phyloP scores from a whole-genome alignment of 2,888 invertebrate species.

The Acrobasis suavella region DNA sequence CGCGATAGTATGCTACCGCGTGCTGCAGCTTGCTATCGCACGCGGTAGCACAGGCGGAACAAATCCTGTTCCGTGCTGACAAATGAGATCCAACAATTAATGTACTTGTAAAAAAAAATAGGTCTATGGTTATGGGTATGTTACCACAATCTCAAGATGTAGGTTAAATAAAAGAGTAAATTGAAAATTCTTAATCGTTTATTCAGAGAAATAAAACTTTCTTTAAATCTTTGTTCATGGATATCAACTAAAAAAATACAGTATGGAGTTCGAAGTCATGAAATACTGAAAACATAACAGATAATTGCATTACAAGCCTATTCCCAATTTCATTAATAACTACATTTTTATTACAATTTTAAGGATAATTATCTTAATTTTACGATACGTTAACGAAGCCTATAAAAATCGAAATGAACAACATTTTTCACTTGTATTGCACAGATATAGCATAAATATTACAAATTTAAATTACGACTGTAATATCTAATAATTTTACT shows the following conservation, averaged over 20 bases:
- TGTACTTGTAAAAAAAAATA: too few species aligned
- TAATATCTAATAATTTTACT: constrained; percentile 58
- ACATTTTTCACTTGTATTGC: constrained; percentile 72
- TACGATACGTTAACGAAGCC: constrained; percentile 64
- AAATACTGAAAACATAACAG: constrained; percentile 66
- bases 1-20: too few species aligned
- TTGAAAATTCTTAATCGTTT: constrained; percentile 76
- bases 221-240: constrained; percentile 57
- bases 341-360: constrained; percentile 77
- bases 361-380: constrained; percentile 59
- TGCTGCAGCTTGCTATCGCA: too few species aligned
- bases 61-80: too few species aligned
- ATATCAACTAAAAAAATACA: constrained; percentile 57
- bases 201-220: constrained; percentile 74
- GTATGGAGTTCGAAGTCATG: constrained; percentile 48
- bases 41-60: too few species aligned
- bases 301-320: constrained; percentile 72
- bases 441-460: constrained; percentile 74
- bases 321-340: constrained; percentile 62
- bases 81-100: too few species aligned
- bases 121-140: too few species aligned
- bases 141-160: not conserved
- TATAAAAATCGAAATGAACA: constrained; percentile 64
- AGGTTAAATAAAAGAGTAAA: not conserved
- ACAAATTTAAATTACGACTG: constrained; percentile 50